Percentiles rank a stretch among this genome's conserved stretches.
Conservation (phyloP, 2,113 vertebrate species). For the Amphiprion percula region DNA sequence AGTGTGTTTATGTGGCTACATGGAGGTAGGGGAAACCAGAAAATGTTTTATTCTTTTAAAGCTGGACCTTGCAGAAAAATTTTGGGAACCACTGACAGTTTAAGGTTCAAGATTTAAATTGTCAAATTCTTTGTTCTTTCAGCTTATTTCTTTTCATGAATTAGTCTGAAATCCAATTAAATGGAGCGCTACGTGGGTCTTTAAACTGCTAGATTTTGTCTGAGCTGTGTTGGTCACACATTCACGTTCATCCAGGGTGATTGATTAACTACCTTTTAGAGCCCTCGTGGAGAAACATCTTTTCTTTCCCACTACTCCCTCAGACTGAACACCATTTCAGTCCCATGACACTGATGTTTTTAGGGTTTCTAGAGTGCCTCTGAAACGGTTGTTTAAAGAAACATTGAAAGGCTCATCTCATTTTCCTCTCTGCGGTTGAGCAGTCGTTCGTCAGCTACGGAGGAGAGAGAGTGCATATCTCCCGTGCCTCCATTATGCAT, state of each 20-base stretch:
- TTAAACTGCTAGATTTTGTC: conserved; percentile 5
- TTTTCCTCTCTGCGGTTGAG: conserved; percentile 25
- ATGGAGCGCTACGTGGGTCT: background rate
- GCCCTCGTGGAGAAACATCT: conserved; percentile 14
- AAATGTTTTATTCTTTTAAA: too few relatives aligned
- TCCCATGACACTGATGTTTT: conserved; percentile 25
- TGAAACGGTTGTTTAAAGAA: conserved; percentile 44
- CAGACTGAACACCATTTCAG: conserved; percentile 12
- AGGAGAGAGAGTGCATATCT: conserved; percentile 14
- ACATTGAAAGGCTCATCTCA: conserved; percentile 41
- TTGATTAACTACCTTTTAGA: conserved; percentile 20
- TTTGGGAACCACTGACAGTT: background rate
- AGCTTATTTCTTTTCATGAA: background rate
- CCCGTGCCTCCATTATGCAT: conserved; percentile 38
- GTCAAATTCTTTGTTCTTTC: background rate
- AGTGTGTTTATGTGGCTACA: too few relatives aligned
- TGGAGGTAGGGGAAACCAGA: too few relatives aligned
- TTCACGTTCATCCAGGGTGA: background rate
- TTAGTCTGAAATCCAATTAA: conserved; percentile 11
- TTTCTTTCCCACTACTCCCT: background rate
- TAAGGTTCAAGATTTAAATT: background rate
- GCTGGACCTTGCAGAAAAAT: too few relatives aligned
- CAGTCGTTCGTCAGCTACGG: background rate
- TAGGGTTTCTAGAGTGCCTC: background rate
- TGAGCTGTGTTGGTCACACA: conserved; percentile 2